Base-by-base conservation (phyloP, 2,797 vertebrate genomes). In the Morus bassanus region DNA sequence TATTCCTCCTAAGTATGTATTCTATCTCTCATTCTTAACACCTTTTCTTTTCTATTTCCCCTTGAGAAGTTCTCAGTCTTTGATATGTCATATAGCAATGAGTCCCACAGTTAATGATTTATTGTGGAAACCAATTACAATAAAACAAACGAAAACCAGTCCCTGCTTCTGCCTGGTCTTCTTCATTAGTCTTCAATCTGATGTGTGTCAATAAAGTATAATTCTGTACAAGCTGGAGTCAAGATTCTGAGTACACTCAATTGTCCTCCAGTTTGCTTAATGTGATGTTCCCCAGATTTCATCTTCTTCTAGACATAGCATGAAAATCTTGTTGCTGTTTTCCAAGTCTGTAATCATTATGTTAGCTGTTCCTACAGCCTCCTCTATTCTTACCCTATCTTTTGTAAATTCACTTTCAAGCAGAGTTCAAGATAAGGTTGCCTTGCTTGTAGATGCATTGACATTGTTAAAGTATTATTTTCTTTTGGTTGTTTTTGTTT, bases 81-180 rank as follows among this genome's bases (percentile, higher is more conserved):
- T 59, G 72, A 87, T 69, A 24, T 14, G 33, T 83, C 82, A 84
- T 83, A 51, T 3, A 89, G 73, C 79, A 80, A 64, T 11, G 50
- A 91, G 54, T 81, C 88, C 85, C 80, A 37, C 76, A 61, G 79
- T 96, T 95, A 96, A 93, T 94, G 93, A 92, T 85, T 85, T 85
- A 27, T 72, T 81, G 87, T 72, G 84, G 93, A 95, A 96, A 93
- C 85, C 94, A 96, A 95, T 93, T 97, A 95, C 88, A 73, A 68
- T 77, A 93, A 93, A 95, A 27, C 88, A 95, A 97, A 94, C 53
- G 81, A 67, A 83, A 91, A 18, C 11, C 54, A 37, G 65, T 59
- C 50, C 50, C 35, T 50, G 50, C 37, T 91, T 69, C 85, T 91
- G 79, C 73, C 83, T 33, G 4, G 22, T 57, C 77, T 86, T 88